Conservation (phyloP, 2,113 vertebrate genomes). For the Heterotilapia buettikoferi region DNA sequence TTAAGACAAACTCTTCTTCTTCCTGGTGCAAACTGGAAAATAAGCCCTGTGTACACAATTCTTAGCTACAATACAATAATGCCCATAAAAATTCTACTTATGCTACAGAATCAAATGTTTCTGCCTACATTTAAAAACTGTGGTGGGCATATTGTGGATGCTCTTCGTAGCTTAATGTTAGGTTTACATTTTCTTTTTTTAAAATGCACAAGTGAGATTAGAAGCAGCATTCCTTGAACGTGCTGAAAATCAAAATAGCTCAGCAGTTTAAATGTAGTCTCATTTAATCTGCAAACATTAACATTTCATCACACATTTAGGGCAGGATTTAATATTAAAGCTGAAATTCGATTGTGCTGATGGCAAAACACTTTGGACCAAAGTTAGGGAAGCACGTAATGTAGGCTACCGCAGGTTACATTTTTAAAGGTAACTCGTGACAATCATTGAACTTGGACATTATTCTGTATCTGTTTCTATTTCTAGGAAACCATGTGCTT, state of each 20-base stretch:
- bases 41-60: background rate
- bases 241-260: slow-evolving; percentile 34
- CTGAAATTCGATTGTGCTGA: slow-evolving; percentile 1
- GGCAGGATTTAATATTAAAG: slow-evolving; percentile 19
- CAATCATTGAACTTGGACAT: background rate
- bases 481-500: background rate
- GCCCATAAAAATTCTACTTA: background rate
- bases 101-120: background rate
- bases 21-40: background rate
- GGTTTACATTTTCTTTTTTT: background rate
- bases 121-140: slow-evolving; percentile 9
- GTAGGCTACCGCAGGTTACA: background rate
- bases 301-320: slow-evolving; percentile 21
- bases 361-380: background rate
- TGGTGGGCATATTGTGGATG: background rate
- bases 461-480: background rate
- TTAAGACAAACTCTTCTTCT: background rate
- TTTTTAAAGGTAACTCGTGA: slow-evolving; percentile 10
- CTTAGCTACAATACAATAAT: background rate
- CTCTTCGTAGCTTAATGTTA: slow-evolving; percentile 4
- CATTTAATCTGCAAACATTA: slow-evolving; percentile 27
- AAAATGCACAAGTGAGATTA: background rate
- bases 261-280: slow-evolving; percentile 9
- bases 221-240: slow-evolving; percentile 7
- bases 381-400: background rate